Percentiles rank a stretch among this genome's conserved stretches.
Conservation (phyloP, 2,888 invertebrate species). For the Dioctria linearis region DNA sequence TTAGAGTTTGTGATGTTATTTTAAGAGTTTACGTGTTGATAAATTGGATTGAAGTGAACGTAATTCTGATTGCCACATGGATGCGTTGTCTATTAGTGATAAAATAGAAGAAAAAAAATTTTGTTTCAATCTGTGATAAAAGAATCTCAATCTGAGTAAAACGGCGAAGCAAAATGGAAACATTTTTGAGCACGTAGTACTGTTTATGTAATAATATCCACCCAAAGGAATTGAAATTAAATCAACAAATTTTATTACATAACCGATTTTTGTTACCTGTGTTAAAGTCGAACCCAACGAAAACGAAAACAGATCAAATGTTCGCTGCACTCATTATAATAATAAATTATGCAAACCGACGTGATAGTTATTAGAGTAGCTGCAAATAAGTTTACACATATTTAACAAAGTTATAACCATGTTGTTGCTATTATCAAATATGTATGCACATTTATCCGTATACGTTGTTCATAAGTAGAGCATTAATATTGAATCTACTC, state of each 20-base stretch:
- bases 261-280: conserved; percentile 57
- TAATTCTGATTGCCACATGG: conserved; percentile 14
- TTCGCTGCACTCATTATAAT: conserved; percentile 31
- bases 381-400: background rate
- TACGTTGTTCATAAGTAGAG: conserved; percentile 50
- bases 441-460: conserved; percentile 47
- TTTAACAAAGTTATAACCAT: conserved; percentile 6
- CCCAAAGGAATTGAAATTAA: conserved; percentile 36
- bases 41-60: conserved; percentile 2
- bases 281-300: conserved; percentile 55
- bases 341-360: background rate
- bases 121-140: conserved; percentile 42
- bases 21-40: conserved; percentile 16
- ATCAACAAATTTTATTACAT: conserved; percentile 51
- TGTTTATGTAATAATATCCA: conserved; percentile 38
- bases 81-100: conserved; percentile 7
- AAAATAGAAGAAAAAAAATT: background rate
- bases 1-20: conserved; percentile 29
- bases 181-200: conserved; percentile 20
- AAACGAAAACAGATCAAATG: conserved; percentile 28
- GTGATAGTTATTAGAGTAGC: conserved; percentile 29
- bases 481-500: conserved; percentile 51
- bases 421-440: conserved; percentile 47
- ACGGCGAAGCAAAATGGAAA: conserved; percentile 5
- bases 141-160: conserved; percentile 5